These are phyloP conservation scores for Chironomus tentans DNA, from an alignment of 2,888 invertebrate species.

Conservation along the genomic window DNA sequence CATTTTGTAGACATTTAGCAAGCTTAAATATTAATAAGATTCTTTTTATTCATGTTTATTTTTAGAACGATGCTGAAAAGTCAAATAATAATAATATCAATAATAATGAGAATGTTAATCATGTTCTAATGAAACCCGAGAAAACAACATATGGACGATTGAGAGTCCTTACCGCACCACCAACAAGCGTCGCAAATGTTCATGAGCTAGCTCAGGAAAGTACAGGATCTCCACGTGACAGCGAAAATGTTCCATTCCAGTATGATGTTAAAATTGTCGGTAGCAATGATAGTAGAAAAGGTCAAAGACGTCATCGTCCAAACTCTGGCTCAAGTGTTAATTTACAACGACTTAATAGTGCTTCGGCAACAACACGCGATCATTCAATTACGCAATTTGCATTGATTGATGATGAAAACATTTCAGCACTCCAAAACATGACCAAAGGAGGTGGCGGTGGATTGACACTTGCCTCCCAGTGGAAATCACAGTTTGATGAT, in stretches of 20 bases:
- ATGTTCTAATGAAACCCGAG: constrained; percentile 37
- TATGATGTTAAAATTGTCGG: constrained; percentile 31
- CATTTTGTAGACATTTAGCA: too few species aligned
- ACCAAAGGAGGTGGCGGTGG: constrained; percentile 83
- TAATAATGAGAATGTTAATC: constrained; percentile 29
- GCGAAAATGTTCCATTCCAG: constrained; percentile 34
- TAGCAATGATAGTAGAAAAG: constrained; percentile 29
- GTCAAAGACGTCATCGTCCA: constrained; percentile 34
- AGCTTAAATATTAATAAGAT: background rate
- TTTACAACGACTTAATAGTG: constrained; percentile 31
- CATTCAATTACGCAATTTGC: constrained; percentile 85
- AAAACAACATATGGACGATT: constrained; percentile 64
- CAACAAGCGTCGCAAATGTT: constrained; percentile 50
- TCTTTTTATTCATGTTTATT: background rate
- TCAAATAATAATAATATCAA: constrained; percentile 27
- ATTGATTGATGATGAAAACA: constrained; percentile 86
- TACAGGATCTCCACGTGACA: constrained; percentile 34
- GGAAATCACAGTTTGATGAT: constrained; percentile 95
- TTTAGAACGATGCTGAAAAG: constrained; percentile 29
- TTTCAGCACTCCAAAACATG: constrained; percentile 79
- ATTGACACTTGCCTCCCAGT: constrained; percentile 82
- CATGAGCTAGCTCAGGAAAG: constrained; percentile 37
- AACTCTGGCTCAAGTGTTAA: constrained; percentile 32
- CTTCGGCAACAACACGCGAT: constrained; percentile 53
- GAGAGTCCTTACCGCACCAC: constrained; percentile 58